Conservation (phyloP, 1,140 invertebrate species). For the Hycleus cichorii region DNA sequence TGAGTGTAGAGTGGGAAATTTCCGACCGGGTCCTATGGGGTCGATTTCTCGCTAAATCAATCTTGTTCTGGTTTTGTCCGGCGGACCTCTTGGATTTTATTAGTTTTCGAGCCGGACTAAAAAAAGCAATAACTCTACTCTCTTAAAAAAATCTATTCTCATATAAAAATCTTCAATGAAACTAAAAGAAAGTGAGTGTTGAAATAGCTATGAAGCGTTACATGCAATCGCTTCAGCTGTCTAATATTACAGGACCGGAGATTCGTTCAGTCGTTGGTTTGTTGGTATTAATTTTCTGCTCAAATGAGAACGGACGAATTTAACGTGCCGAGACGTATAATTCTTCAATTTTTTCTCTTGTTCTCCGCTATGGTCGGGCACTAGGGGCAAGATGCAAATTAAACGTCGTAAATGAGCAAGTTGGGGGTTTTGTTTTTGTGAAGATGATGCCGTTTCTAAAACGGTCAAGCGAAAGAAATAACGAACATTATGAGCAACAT, state of each 20-base stretch:
- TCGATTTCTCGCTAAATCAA: neutral
- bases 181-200: neutral
- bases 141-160: neutral
- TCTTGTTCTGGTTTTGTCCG: constrained; percentile 3
- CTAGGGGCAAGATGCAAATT: constrained; percentile 3
- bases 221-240: no score
- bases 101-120: neutral
- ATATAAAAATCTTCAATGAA: neutral
- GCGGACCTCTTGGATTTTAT: constrained; percentile 4
- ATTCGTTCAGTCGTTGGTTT: no score
- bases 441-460: constrained; percentile 3
- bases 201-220: no score
- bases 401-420: constrained; percentile 8
- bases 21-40: no score
- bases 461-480: constrained; percentile 4
- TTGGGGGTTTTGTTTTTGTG: constrained; percentile 5
- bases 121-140: constrained; percentile 2
- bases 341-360: neutral
- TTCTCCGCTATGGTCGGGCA: neutral
- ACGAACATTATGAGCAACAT: neutral
- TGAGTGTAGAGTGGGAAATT: no score
- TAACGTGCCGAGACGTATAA: neutral
- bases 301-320: constrained; percentile 2
- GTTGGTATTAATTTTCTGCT: constrained; percentile 2
- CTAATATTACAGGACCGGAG: no score